A percentile compares a stretch with the other conserved stretches of the same genome.
Evolutionary conservation across 1,140 invertebrate species (phyloP).

Genomic region (Magallana angulata): DNA sequence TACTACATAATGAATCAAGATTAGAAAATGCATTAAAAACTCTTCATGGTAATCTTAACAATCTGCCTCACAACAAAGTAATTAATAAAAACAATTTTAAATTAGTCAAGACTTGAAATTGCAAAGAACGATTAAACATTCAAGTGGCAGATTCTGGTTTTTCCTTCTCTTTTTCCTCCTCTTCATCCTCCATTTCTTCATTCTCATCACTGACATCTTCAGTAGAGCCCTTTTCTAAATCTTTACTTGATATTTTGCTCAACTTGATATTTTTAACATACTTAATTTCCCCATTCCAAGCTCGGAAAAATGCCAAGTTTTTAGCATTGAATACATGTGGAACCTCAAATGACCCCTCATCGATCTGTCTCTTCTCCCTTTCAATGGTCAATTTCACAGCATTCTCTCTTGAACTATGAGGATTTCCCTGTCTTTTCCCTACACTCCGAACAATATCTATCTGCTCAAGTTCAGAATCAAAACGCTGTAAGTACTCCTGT

Average conservation of each 20-base stretch:
- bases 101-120: background rate
- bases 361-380: conserved; percentile 69
- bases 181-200: conserved; percentile 25
- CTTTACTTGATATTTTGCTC: conserved; percentile 61
- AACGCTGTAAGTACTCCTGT: conserved; percentile 65
- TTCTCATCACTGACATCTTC: conserved; percentile 1
- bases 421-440: conserved; percentile 66
- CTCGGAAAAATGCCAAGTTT: conserved; percentile 65
- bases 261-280: conserved; percentile 70
- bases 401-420: conserved; percentile 66
- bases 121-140: no score
- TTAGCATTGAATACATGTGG: conserved; percentile 72
- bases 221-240: conserved; percentile 51
- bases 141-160: background rate
- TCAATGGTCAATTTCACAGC: conserved; percentile 70
- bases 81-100: background rate
- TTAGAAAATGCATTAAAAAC: no score
- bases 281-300: conserved; percentile 71
- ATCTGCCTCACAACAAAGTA: background rate
- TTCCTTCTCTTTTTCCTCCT: background rate
- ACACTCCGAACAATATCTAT: conserved; percentile 71
- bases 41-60: no score
- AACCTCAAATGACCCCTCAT: conserved; percentile 70
- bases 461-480: conserved; percentile 74
- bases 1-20: no score